A percentile compares a stretch with the other conserved stretches of the same genome.
phyloP scores from a whole-genome alignment of 2,888 invertebrate genomes.

The Digitonthophagus gazella region DNA sequence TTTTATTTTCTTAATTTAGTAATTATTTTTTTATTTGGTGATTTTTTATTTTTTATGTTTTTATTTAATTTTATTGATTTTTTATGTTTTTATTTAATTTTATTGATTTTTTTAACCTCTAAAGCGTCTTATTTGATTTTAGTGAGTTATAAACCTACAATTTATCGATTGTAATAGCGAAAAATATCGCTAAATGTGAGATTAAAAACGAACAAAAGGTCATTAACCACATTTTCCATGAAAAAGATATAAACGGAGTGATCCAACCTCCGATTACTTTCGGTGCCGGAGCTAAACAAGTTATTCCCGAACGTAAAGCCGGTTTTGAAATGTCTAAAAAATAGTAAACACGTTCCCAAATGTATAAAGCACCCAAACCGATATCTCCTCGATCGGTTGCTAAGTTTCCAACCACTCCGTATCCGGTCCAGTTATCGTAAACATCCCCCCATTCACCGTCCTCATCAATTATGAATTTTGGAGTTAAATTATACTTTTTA shows the following conservation, averaged over 20 bases:
- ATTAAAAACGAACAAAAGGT: slow-evolving; percentile 54
- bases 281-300: slow-evolving; percentile 67
- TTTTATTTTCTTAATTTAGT: too few relatives aligned
- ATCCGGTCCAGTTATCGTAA: slow-evolving; percentile 63
- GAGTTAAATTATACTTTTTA: slow-evolving; percentile 51
- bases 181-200: slow-evolving; percentile 7
- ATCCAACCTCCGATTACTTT: slow-evolving; percentile 59
- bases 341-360: slow-evolving; percentile 61
- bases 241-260: slow-evolving; percentile 62
- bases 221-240: slow-evolving; percentile 57
- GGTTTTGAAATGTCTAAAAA: slow-evolving; percentile 63
- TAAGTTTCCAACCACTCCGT: slow-evolving; percentile 64
- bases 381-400: slow-evolving; percentile 61
- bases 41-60: too few relatives aligned
- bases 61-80: too few relatives aligned
- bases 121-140: too few relatives aligned
- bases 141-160: too few relatives aligned
- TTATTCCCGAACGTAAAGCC: slow-evolving; percentile 62
- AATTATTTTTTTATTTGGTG: too few relatives aligned
- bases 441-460: slow-evolving; percentile 65
- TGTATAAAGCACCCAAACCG: slow-evolving; percentile 61
- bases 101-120: too few relatives aligned
- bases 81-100: too few relatives aligned
- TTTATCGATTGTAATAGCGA: slow-evolving; percentile 2
- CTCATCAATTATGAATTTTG: slow-evolving; percentile 54